Percentiles rank a stretch among this genome's conserved stretches.
These are phyloP conservation scores for Homarus americanus DNA, from an alignment of 1,140 invertebrate species.

Conservation along the genomic window DNA sequence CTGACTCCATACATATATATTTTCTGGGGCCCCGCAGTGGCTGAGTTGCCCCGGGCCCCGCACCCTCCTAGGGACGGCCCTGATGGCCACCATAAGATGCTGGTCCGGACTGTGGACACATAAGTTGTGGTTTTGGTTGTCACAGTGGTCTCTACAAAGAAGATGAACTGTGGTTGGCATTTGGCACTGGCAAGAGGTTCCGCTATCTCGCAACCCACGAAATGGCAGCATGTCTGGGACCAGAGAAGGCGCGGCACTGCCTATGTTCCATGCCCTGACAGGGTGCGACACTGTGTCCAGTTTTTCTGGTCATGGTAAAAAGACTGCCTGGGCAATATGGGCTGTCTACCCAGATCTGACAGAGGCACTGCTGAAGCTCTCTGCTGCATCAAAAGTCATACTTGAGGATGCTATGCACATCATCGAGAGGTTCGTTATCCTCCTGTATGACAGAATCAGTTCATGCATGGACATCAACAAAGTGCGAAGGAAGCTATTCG, in stretches of 20 bases:
- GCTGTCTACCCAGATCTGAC: not conserved
- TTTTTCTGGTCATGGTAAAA: conserved; percentile 33
- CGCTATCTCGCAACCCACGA: conserved; percentile 8
- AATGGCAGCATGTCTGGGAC: not conserved
- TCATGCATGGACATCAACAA: conserved; percentile 12
- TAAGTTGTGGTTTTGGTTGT: too few species aligned
- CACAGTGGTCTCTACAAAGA: not conserved
- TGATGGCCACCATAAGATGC: too few species aligned
- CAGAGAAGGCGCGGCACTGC: not conserved
- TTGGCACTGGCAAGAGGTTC: conserved; percentile 26
- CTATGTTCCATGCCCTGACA: conserved; percentile 28
- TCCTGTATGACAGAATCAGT: not conserved
- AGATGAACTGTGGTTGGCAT: conserved; percentile 12
- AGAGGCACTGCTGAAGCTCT: not conserved
- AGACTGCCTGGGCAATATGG: conserved; percentile 9
- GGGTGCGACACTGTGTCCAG: conserved; percentile 3
- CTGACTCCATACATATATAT: too few species aligned
- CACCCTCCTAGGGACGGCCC: too few species aligned
- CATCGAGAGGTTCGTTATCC: not conserved
- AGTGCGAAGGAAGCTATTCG: not conserved
- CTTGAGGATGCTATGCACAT: not conserved
- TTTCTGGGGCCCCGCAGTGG: too few species aligned
- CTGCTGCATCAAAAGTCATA: not conserved
- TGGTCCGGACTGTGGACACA: too few species aligned
- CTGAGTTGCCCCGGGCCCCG: too few species aligned